Conservation (phyloP, 2,113 vertebrate species). For the Desmodus rotundus region DNA sequence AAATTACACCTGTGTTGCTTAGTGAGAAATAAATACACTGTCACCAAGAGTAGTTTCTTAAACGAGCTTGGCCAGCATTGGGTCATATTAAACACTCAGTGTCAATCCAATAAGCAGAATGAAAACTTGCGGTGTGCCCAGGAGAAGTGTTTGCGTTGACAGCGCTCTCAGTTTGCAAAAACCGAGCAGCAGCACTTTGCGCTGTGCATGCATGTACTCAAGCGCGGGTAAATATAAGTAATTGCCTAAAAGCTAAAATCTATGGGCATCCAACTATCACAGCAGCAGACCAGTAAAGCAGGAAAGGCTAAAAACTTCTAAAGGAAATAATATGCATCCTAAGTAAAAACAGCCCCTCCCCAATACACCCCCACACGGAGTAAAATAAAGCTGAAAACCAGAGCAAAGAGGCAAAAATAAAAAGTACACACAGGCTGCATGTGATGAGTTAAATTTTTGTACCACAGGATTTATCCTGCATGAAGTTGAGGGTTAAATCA, state of each 20-base stretch:
- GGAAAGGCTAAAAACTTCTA: neutral
- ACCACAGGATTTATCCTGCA: slow-evolving; percentile 62
- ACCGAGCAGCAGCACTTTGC: neutral
- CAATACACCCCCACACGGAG: neutral
- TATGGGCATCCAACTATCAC: neutral
- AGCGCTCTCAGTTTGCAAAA: neutral
- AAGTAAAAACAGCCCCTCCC: neutral
- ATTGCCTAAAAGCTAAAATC: neutral
- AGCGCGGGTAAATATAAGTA: neutral
- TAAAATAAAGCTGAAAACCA: neutral
- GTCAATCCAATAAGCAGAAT: neutral
- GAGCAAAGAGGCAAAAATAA: neutral
- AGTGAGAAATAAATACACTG: neutral
- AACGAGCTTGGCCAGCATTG: neutral
- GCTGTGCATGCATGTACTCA: neutral
- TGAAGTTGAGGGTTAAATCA: slow-evolving; percentile 79
- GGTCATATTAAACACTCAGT: neutral
- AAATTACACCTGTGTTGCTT: neutral
- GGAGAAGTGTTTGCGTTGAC: neutral
- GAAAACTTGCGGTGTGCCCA: neutral
- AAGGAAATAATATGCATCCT: neutral
- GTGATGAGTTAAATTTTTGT: slow-evolving; percentile 66
- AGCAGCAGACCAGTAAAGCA: neutral
- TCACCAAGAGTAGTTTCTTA: slow-evolving; percentile 16
- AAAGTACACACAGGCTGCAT: slow-evolving; percentile 26